Evolutionary conservation across 2,113 vertebrate species (phyloP), one percentile per base, ranked within the genome.

Genomic region (Sebastes schlegelii): DNA sequence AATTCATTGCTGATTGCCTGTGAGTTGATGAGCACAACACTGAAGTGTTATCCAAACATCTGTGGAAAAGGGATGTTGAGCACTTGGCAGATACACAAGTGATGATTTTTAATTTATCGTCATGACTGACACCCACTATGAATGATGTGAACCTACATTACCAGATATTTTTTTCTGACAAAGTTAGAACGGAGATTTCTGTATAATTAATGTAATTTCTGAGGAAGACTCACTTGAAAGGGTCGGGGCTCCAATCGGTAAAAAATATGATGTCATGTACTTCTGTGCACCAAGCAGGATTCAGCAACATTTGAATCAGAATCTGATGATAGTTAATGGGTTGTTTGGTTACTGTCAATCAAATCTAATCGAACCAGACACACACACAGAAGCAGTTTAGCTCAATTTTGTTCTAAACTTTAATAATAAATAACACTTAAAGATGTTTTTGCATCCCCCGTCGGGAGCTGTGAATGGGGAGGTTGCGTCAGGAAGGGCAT

Each of bases 1-100:
- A 79, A 91, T 84, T 46, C 58, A 79, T 80, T 88, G 82, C 71
- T 86, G 55, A 81, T 60, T 73, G 79, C 43, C 57, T 85, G 5
- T 51, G 62, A 84, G 78, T 78, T 74, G 82, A 83, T 87, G 78
- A 89, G 71, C 43, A 74, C 21, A 75, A 57, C 13, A 58, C 43
- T 61, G 65, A 72, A 77, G 40, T 74, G 45, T 49, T 81, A 87
- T 88, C 54, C 58, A 77, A 72, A 87, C 52, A 67, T 34, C 64
- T 82, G 13, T 79, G 23, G 69, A 68, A 77, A 66, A 74, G 69
- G 42, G 1, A 79, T 71, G 21, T 19, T 54, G 6, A 83, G 14
- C 69, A 54, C 9, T 52, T 85, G 75, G 17, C 60, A 51, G 54
- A 82, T 48, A 46, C 46, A 87, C 42, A 68, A 69, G n/a, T 48